Conservation (phyloP, 2,113 vertebrate genomes). For the Calypte anna region DNA sequence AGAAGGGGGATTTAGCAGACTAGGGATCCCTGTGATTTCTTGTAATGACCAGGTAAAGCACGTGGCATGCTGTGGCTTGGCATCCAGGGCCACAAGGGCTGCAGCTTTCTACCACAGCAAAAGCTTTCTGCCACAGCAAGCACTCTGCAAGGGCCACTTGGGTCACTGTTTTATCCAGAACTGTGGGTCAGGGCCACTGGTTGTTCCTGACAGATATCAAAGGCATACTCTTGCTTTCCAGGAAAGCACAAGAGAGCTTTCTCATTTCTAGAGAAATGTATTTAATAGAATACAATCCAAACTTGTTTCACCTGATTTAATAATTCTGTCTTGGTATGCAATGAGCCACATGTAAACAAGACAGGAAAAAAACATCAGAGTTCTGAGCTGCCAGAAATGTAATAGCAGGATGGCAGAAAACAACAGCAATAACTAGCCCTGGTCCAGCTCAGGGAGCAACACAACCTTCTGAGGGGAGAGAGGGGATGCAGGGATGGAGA, state of each 20-base stretch:
- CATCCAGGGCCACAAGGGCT: background rate
- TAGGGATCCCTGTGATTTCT: background rate
- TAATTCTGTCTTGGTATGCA: background rate
- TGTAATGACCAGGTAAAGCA: accelerated
- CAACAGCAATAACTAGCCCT: background rate
- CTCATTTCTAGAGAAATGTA: background rate
- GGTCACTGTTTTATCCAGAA: background rate
- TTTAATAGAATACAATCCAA: background rate
- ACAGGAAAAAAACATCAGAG: background rate
- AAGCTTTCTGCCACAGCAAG: background rate
- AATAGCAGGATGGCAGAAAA: background rate
- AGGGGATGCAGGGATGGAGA: background rate
- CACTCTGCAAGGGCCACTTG: background rate
- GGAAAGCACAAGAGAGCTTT: background rate
- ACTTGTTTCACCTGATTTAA: background rate
- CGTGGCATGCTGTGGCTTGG: accelerated
- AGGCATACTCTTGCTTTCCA: background rate
- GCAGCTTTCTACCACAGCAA: background rate
- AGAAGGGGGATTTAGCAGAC: background rate
- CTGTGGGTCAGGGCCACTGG: background rate
- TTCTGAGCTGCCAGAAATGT: background rate
- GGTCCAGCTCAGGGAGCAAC: background rate
- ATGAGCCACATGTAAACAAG: background rate
- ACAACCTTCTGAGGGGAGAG: accelerated
- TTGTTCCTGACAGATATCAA: background rate